A percentile compares a stretch with the other conserved stretches of the same genome.
phyloP scores from a whole-genome alignment of 2,113 vertebrate species.

The Sapayoa aenigma region DNA sequence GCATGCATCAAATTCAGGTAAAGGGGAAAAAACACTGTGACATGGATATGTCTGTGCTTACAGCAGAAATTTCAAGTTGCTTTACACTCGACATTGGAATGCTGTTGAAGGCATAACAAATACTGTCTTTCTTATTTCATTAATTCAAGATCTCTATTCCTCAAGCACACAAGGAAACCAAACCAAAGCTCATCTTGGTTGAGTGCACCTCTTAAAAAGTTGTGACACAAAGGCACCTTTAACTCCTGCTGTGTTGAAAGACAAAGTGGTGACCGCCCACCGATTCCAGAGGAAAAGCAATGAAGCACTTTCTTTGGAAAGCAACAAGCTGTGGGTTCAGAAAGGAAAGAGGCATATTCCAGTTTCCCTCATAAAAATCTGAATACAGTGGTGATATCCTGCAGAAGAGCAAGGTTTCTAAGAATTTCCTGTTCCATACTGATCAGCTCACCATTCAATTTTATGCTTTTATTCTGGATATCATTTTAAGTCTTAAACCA shows the following conservation, averaged over 20 bases:
- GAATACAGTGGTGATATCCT: background rate
- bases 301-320: background rate
- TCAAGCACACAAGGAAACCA: background rate
- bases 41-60: background rate
- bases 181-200: background rate
- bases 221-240: slow-evolving; percentile 37
- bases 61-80: background rate
- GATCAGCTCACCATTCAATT: background rate
- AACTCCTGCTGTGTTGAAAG: background rate
- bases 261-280: background rate
- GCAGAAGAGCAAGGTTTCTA: background rate
- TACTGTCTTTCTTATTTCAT: background rate
- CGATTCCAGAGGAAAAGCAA: background rate
- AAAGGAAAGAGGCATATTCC: background rate
- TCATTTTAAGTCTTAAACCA: background rate
- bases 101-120: background rate
- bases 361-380: background rate
- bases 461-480: background rate
- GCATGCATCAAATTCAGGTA: background rate
- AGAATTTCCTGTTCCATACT: background rate
- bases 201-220: background rate
- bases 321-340: background rate
- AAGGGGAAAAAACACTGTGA: background rate
- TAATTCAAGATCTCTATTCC: background rate
- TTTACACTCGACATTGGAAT: background rate